Conservation (phyloP, 1,140 invertebrate species). For the Sarcophaga bullata region DNA sequence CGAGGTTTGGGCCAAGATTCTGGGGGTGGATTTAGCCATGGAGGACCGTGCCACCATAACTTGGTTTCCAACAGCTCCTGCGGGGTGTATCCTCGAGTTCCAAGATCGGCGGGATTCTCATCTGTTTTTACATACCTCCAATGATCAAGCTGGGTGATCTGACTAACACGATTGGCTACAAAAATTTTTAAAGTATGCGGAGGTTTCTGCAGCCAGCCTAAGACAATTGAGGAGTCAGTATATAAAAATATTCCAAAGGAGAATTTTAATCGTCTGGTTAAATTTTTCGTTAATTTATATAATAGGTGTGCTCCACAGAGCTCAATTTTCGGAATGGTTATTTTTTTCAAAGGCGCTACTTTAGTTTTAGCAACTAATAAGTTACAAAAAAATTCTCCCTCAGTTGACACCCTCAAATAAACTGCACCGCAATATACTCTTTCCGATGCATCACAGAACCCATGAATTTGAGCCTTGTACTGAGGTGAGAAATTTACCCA, state of each 20-base stretch:
- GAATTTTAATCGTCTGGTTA: neutral
- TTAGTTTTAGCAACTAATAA: neutral
- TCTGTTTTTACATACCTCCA: constrained; percentile 30
- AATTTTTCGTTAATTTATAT: neutral
- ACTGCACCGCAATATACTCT: neutral
- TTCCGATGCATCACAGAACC: constrained; percentile 7
- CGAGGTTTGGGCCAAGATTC: neutral
- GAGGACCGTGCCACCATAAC: constrained; percentile 17
- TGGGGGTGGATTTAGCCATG: neutral
- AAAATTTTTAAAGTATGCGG: neutral
- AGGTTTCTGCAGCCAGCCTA: neutral
- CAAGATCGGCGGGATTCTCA: too few species aligned
- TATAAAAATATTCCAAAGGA: neutral
- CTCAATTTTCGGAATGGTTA: constrained; percentile 5
- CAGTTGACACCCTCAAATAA: neutral
- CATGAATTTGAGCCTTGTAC: neutral
- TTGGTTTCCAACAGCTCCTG: constrained; percentile 32
- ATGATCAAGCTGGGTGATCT: neutral
- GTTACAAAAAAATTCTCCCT: neutral
- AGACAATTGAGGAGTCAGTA: neutral
- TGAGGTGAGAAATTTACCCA: neutral
- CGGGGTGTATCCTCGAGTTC: too few species aligned
- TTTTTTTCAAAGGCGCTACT: constrained; percentile 12
- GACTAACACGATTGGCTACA: neutral
- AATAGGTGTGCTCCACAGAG: neutral